Evolutionary conservation across 2,113 vertebrate genomes (phyloP), one percentile per base, ranked within the genome.

Genomic region (Casuarius casuarius): DNA sequence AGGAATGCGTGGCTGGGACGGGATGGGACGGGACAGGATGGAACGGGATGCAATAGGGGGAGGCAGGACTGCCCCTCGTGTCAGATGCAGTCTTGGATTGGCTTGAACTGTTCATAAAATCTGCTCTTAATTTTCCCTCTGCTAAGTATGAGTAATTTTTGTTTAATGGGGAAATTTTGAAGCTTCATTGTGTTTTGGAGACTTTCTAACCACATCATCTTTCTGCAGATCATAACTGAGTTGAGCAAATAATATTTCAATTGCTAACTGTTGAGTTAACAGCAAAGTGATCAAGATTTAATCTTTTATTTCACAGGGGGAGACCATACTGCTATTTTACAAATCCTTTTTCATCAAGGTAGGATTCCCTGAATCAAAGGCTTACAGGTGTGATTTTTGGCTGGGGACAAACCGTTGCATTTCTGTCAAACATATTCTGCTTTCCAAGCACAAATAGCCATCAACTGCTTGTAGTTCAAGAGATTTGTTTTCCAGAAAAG

Each of bases 181-280:
- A 28, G 86, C 77, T 70, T 73, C 11, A 28, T 93, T 95, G 86
- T 92, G 56, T 56, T 89, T 86, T 5, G 4, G 76, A 94, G 73
- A 67, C 65, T 58, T 33, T 87, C 62, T 84, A 95, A 89, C 86
- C 89, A 79, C 94, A 93, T 52, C 86, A 62, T 94, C 89, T 87
- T 95, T 90, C 76, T 78, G 48, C 86, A 95, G 89, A 89, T 92
- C 89, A 65, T 89, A 93, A 95, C 85, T 1, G 6, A 92, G 89
- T 87, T 94, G 95, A 94, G 90, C 86, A 97, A 97, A 94, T 96
- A 93, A 95, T 92, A 92, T 96, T 97, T 97, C 90, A 96, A 86
- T 94, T 94, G 96, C 76, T 96, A 96, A 92, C 86, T 94, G 94
- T 89, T 94, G 94, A 94, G 70, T 93, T 89, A 96, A 89, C 92